phyloP scores from a whole-genome alignment of 1,140 invertebrate genomes.

The Drosophila santomea region DNA sequence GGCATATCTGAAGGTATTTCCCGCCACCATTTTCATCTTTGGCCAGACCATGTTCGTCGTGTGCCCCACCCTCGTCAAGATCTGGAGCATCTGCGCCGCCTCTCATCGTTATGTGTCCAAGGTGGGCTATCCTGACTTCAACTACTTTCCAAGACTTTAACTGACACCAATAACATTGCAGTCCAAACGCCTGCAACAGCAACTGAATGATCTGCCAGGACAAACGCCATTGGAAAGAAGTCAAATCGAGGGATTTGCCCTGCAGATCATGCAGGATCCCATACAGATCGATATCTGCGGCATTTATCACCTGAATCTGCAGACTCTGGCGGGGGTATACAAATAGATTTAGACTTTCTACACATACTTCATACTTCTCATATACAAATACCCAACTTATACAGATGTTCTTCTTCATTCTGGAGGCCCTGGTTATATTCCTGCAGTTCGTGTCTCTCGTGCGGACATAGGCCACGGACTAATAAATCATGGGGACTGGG shows the following conservation, averaged over 20 bases:
- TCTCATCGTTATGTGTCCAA: constrained; percentile 43
- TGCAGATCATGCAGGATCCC: constrained; percentile 71
- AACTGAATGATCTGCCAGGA: constrained; percentile 20
- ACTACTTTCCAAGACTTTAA: too few species aligned
- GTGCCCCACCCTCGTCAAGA: constrained; percentile 51
- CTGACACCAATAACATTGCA: not conserved
- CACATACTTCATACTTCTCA: not conserved
- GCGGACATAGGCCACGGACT: constrained; percentile 16
- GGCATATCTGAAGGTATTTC: constrained; percentile 5
- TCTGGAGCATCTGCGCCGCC: constrained; percentile 52
- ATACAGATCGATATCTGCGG: constrained; percentile 59
- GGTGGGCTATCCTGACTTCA: constrained; percentile 11
- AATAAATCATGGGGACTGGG: constrained; percentile 29
- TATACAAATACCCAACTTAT: not conserved
- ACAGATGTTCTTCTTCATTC: constrained; percentile 70
- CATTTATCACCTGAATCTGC: constrained; percentile 64
- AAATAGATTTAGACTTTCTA: not conserved
- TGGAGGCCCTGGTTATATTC: constrained; percentile 65
- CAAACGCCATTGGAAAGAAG: constrained; percentile 3
- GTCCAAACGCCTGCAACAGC: constrained; percentile 21
- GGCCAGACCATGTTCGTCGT: constrained; percentile 39
- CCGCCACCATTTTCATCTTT: constrained; percentile 26
- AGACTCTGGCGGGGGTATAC: constrained; percentile 47
- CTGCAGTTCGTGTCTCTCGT: constrained; percentile 59
- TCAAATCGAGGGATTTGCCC: constrained; percentile 50